Evolutionary conservation across 2,888 invertebrate species (phyloP), one percentile per base, ranked within the genome.

Genomic region (Choreutis nemorana): DNA sequence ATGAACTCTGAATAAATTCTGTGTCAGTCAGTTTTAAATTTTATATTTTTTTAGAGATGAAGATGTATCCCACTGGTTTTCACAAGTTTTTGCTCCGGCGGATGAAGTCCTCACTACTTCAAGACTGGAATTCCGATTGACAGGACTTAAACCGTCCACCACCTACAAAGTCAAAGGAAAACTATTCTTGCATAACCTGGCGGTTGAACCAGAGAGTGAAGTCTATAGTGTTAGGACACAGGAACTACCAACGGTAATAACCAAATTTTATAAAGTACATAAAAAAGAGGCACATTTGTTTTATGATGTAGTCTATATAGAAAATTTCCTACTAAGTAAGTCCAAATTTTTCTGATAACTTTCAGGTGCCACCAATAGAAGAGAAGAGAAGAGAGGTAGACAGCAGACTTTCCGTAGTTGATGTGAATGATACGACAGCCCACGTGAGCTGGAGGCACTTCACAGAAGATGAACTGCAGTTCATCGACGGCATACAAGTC

Each of bases 401-500:
- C 57, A 87, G 91, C 1, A 86, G 87, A 32, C 62, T 94, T 13
- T 81, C 83, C 18, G 83, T 90, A 0, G 82, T 85, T 2, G 88
- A 90, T 36, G 86, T 88, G 0, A 92, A 92, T 46, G 85, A 91
- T 12, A 90, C 89, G 0, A 87, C 88, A 65, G 85, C 90, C 1
- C 87, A 85, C 29, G 79, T 94, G 2, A 85, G 81, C 26, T 95
- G 94, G 94, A 84, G 90, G 44, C 89, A 89, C 48, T 88, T 94
- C 48, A 82, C 84, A 1, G 89, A 90, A 33, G 85, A 88, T 23
- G 94, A 94, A 54, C 61, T 91, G 39, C 87, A 87, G 45, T 90
- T 89, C 47, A 90, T 94, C 31, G 94, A 95, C 50, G 94, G 93
- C 1, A 87, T 94, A 23, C 94, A 94, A 66, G 71, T 95, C 41